These are phyloP conservation scores for Artemia franciscana DNA, from an alignment of 1,140 invertebrate species.

Conservation along the genomic window DNA sequence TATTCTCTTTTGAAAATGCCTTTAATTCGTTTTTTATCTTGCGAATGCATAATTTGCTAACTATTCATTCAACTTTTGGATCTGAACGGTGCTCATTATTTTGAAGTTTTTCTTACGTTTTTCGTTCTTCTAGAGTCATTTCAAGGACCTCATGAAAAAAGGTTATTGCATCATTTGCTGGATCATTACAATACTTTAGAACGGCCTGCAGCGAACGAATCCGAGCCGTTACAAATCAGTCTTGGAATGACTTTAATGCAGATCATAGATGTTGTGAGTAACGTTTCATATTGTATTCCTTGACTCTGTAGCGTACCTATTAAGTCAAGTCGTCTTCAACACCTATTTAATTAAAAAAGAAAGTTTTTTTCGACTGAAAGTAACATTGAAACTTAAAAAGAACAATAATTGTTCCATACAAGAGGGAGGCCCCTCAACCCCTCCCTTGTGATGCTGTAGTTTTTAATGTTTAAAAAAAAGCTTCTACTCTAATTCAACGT, in stretches of 20 bases:
- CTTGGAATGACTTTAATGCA: conserved; percentile 97
- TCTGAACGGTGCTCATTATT: no score
- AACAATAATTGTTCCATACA: neutral
- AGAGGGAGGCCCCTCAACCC: neutral
- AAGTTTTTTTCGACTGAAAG: neutral
- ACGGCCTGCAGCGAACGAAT: conserved; percentile 88
- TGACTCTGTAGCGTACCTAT: no score
- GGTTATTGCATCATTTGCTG: conserved; percentile 72
- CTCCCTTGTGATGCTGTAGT: no score
- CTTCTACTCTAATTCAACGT: no score
- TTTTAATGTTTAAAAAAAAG: no score
- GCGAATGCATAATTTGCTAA: no score
- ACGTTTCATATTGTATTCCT: conserved; percentile 2
- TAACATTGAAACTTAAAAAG: neutral
- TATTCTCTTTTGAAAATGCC: no score
- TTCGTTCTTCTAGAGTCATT: conserved; percentile 37
- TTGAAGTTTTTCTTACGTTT: no score
- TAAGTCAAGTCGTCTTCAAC: conserved; percentile 1
- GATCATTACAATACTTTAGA: conserved; percentile 90
- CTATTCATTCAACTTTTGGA: no score
- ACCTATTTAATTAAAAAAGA: neutral
- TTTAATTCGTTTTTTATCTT: no score
- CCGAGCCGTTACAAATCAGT: conserved; percentile 76
- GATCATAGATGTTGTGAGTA: conserved; percentile 97
- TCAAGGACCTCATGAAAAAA: conserved; percentile 75